phyloP scores from a whole-genome alignment of 2,797 vertebrate species.

The Myotis daubentonii region DNA sequence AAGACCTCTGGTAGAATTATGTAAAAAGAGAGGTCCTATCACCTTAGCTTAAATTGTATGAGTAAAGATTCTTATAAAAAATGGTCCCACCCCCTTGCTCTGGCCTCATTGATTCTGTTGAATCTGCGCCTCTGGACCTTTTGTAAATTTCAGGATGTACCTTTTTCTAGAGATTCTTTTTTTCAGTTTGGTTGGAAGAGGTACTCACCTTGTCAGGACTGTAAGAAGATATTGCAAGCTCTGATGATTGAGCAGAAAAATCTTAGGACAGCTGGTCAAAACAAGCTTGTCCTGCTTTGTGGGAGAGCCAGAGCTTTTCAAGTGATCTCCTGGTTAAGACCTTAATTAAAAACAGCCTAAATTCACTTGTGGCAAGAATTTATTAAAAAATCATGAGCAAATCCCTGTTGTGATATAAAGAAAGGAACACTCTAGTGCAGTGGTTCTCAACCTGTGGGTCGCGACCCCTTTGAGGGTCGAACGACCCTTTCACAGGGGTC shows the following conservation, averaged over 20 bases:
- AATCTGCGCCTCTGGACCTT: background rate
- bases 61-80: background rate
- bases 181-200: background rate
- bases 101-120: background rate
- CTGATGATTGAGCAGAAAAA: conserved; percentile 56
- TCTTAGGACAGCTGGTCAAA: conserved; percentile 64
- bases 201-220: background rate
- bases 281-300: conserved; percentile 59
- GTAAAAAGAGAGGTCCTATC: background rate
- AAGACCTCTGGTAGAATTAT: background rate
- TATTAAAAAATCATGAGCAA: conserved; percentile 62
- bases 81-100: background rate
- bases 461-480: too few species aligned
- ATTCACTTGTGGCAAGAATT: conserved; percentile 65
- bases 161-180: background rate
- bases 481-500: too few species aligned
- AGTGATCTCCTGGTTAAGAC: conserved; percentile 57
- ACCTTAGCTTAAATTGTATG: background rate
- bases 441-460: too few species aligned
- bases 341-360: conserved; percentile 71
- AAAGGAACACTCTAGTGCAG: background rate
- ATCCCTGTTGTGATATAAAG: background rate
- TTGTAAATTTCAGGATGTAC: background rate
- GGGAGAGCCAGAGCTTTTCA: conserved; percentile 60
- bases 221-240: conserved; percentile 10